phyloP scores from a whole-genome alignment of 2,113 vertebrate genomes.

The Isichthys henryi region DNA sequence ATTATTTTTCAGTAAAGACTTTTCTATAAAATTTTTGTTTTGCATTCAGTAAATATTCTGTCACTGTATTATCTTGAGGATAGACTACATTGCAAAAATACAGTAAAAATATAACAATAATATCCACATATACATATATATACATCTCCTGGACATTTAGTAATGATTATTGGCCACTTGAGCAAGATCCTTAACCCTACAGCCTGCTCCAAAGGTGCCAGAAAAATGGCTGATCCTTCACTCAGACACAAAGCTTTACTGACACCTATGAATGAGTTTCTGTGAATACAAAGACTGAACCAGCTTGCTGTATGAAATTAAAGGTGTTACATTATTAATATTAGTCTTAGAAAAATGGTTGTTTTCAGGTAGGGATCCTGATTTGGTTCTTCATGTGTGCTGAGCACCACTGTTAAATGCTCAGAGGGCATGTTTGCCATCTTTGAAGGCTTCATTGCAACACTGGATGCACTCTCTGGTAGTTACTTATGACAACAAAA shows the following conservation, averaged over 20 bases:
- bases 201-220: background rate
- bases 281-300: background rate
- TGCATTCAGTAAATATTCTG: background rate
- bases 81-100: background rate
- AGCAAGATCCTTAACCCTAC: background rate
- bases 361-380: background rate
- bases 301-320: background rate
- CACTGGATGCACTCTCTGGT: background rate
- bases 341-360: background rate
- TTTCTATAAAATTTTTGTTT: background rate
- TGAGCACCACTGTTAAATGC: background rate
- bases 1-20: background rate
- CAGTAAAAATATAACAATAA: background rate
- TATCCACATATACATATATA: background rate
- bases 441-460: background rate
- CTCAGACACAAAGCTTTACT: background rate
- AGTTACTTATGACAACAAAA: background rate
- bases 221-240: background rate
- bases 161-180: background rate
- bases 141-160: background rate
- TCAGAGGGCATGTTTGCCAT: background rate
- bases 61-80: background rate
- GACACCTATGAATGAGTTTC: background rate
- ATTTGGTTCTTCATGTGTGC: background rate
- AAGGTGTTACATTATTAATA: background rate